Base-by-base conservation (phyloP, 2,888 invertebrate species). In the Drosophila fulvimacula region DNA sequence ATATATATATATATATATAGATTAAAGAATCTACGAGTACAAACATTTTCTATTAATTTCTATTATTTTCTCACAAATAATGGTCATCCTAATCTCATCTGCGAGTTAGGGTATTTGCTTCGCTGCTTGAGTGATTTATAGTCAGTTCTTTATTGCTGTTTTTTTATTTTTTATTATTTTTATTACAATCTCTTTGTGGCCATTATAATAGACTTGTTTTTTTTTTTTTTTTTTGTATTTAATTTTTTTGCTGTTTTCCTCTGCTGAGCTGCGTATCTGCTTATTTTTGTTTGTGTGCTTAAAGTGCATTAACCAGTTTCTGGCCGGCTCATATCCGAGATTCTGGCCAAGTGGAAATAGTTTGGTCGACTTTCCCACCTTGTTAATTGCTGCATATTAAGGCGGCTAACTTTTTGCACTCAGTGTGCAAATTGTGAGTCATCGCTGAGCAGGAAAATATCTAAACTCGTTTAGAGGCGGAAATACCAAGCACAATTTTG, bases 141-240 rank as follows among this genome's bases (percentile, higher is more conserved):
- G 9, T 41, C 15, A 10, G 17, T 41, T 36, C 38, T 46, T 24
- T 56, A 19, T 39, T 17, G 36, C 19, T 49, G 19, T 19, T 27
- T 27, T 42, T 56, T 42, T 21, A 13, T 42, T 11, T 13, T 21
- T 42, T 41, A 60, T 69, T 61, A 58, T 84, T 79, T 73, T 82
- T 82, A 81, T 76, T 84, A 89, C 89, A 84, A 74, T 89, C 89
- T 89, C 73, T 87, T 88, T 88, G 75, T 66, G 64, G 69, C 77
- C 82, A 85, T 85, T 85, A 89, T 88, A 75, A 81, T 79, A 60
- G 76, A 68, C 62, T 70, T 51, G 60, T 74, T 62, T 74, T 70
- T 58, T 63, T 69, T 60, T 74, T 53, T 58, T 36, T 13, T 52
- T 13, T 9, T 69, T 51, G 62, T 5, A 24, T 27, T n/a, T 68